Evolutionary conservation across 1,140 invertebrate genomes (phyloP), one percentile per base, ranked within the genome.

Genomic region (Harlomillsia oculata): DNA sequence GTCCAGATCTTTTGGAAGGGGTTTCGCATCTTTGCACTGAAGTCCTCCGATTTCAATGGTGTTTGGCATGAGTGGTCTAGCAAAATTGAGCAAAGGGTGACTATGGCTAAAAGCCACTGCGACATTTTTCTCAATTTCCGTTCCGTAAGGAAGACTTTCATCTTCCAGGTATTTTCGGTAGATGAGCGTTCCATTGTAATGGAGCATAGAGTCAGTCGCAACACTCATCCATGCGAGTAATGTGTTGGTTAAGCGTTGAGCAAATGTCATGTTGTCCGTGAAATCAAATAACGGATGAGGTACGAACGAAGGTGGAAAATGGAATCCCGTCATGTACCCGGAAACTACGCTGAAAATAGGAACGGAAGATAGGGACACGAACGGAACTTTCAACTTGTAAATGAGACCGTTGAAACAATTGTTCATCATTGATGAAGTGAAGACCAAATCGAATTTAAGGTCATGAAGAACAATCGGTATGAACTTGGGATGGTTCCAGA

Each of bases 241-340:
- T 9, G 54, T 28, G 30, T 84, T 85, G 0, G 71, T 64, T 13
- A 79, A 65, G 50, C 82, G 69, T 59, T 82, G 71, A 67, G 72
- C 77, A 37, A 83, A 76, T 20, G 66, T 75, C 78, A 82, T 79
- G 5, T 70, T 63, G 45, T 78, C 71, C 0, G 73, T 69, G 29
- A 73, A 76, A 1, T 70, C 66, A 2, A 51, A 41, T 14, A 72
- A 44, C 46, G 76, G 78, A 20, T 26, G 11, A 2, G 59, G 53
- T 9, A 56, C 52, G 32, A 51, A 60, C 9, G 59, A 56, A 1
- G 40, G 34, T 2, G 59, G 59, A 2, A 29, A 16, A 16, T 21
- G 48, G 13, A 48, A 43, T 1, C 59, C 59, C 1, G 45, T 41
- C 6, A 56, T 18, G n/a, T n/a, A n/a, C 11, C 14, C 26, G 0